Percentiles rank a stretch among this genome's conserved stretches.
These are phyloP conservation scores for Dione vanillae DNA, from an alignment of 2,888 invertebrate genomes.

Conservation along the genomic window DNA sequence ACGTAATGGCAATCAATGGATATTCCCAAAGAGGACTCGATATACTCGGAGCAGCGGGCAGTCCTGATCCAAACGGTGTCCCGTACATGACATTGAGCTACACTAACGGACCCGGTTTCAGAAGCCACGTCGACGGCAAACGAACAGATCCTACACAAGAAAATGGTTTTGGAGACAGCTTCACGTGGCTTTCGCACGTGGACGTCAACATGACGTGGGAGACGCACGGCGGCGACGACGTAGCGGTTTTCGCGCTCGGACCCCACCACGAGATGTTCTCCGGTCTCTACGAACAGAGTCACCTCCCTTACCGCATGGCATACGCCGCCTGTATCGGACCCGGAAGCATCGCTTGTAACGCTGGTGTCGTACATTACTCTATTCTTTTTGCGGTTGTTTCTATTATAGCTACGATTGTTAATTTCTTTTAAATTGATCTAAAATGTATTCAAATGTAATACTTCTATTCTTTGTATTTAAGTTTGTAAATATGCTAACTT, in stretches of 20 bases:
- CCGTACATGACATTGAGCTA: constrained; percentile 84
- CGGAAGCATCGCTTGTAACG: constrained; percentile 55
- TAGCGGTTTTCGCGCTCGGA: constrained; percentile 88
- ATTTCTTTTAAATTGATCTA: not conserved
- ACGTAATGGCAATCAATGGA: constrained; percentile 86
- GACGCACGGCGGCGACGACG: constrained; percentile 92
- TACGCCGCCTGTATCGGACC: constrained; percentile 89
- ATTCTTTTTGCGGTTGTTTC: not conserved
- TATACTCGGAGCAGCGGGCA: constrained; percentile 57
- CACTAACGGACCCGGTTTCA: constrained; percentile 84
- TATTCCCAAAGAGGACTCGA: constrained; percentile 82
- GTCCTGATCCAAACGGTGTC: constrained; percentile 66
- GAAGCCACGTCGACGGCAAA: constrained; percentile 55
- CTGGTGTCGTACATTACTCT: constrained; percentile 4
- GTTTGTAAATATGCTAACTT: constrained; percentile 4
- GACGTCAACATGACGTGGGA: constrained; percentile 84
- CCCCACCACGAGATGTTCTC: constrained; percentile 90
- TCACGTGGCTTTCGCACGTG: constrained; percentile 63
- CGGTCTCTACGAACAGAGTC: constrained; percentile 90
- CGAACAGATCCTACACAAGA: constrained; percentile 68
- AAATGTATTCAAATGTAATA: not conserved
- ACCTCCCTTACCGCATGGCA: constrained; percentile 89
- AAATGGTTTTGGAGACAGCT: constrained; percentile 24
- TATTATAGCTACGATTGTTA: not conserved
- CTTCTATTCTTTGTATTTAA: not conserved